Percentiles rank a stretch among this genome's conserved stretches.
phyloP scores from a whole-genome alignment of 2,113 vertebrate genomes.

The Tursiops truncatus region DNA sequence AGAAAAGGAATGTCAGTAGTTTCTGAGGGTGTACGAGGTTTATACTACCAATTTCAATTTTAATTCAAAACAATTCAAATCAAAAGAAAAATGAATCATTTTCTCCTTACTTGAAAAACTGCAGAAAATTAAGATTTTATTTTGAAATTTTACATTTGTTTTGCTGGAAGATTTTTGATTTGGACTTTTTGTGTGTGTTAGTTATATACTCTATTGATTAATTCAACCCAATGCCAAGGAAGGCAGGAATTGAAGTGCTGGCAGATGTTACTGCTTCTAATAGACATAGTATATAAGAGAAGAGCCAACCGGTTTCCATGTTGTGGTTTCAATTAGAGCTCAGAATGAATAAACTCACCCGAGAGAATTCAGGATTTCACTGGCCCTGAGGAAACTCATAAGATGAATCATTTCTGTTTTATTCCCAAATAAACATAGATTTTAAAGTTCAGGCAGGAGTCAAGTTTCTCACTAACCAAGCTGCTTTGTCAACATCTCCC shows the following conservation, averaged over 20 bases:
- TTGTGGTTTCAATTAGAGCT: not conserved
- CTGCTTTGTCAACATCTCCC: not conserved
- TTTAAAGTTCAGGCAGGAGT: conserved; percentile 35
- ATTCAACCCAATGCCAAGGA: not conserved
- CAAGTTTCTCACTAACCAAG: not conserved
- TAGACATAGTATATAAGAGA: not conserved
- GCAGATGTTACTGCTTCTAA: conserved; percentile 1
- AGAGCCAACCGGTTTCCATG: not conserved
- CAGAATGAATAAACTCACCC: not conserved
- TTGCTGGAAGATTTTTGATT: not conserved
- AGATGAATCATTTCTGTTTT: not conserved
- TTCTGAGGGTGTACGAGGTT: not conserved
- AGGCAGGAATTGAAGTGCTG: not conserved
- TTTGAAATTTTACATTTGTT: not conserved
- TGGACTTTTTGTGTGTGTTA: not conserved
- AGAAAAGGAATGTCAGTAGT: not conserved
- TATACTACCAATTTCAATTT: not conserved
- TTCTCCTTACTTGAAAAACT: not conserved
- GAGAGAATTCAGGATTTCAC: not conserved
- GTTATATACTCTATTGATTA: conserved; percentile 12
- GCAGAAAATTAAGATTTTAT: not conserved
- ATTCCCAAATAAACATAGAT: conserved; percentile 23
- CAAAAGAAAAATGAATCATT: not conserved
- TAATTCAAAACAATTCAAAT: not conserved
- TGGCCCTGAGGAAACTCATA: not conserved